Evolutionary conservation across 2,888 invertebrate genomes (phyloP).

Genomic region (Drosophila koepferae): DNA sequence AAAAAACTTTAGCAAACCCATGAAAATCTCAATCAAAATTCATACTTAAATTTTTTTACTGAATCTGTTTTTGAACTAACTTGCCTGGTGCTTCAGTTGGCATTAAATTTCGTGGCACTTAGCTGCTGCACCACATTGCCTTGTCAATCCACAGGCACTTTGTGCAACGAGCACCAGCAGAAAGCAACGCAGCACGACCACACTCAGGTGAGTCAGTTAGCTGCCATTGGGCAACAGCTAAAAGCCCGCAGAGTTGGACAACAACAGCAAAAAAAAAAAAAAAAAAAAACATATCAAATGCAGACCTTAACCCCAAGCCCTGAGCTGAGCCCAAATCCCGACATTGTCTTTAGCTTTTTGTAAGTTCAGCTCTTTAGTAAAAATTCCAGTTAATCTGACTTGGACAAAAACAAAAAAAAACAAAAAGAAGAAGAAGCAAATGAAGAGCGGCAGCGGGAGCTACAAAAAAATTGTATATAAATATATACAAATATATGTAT

Average conservation of each 20-base stretch:
- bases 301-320: slow-evolving; percentile 13
- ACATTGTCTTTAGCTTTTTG: slow-evolving; percentile 47
- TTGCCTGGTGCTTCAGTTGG: slow-evolving; percentile 31
- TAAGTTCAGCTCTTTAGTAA: slow-evolving; percentile 47
- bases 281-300: slow-evolving; percentile 55
- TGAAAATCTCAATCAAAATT: background rate
- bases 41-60: background rate
- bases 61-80: background rate
- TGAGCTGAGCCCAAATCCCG: slow-evolving; percentile 16
- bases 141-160: slow-evolving; percentile 64
- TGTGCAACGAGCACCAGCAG: slow-evolving; percentile 38
- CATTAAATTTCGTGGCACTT: slow-evolving; percentile 59
- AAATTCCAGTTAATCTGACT: slow-evolving; percentile 75
- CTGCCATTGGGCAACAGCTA: slow-evolving; percentile 19
- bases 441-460: slow-evolving; percentile 23
- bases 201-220: slow-evolving; percentile 45
- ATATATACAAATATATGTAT: background rate
- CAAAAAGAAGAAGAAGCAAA: slow-evolving; percentile 21
- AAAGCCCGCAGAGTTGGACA: slow-evolving; percentile 38
- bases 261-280: slow-evolving; percentile 37
- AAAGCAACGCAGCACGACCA: slow-evolving; percentile 22
- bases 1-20: background rate
- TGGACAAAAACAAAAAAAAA: slow-evolving; percentile 23
- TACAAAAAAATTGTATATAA: background rate
- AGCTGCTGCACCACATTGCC: slow-evolving; percentile 39